Base-by-base conservation (phyloP, 2,797 vertebrate genomes). In the Presbytis comata region DNA sequence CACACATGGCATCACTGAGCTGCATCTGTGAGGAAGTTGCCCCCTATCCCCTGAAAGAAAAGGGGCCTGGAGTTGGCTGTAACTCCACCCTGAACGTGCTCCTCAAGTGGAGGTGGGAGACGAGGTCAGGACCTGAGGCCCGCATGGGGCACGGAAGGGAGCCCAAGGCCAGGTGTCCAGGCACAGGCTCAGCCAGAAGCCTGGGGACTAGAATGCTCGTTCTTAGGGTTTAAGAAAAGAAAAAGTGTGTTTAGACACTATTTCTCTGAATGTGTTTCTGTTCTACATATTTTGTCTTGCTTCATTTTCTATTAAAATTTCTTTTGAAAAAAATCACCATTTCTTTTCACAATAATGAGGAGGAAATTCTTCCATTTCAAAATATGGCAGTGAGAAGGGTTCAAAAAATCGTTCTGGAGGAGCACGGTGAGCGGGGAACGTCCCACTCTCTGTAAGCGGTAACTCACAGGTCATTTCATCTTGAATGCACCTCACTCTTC, bases 291-390 rank as follows among this genome's bases (percentile, higher is more conserved):
- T 93, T 87, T 48, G 22, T 50, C 78, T 55, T 70, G 17, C 17
- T 87, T 72, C 39, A 53, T 70, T 81, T 61, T 61, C 41, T 86
- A 44, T 55, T 61, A 89, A 92, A 81, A 80, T 89, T 22, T 91
- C 9, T 39, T 89, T 76, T 67, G 17, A 17, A 57, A 83, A 90
- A 81, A 67, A 64, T 39, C n/a, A 46, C 39, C 75, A 74, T 89
- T 79, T 74, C 30, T 84, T 57, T 70, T 33, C 17, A 2, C 6
- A 83, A 78, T 33, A 70, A 50, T 30, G 28, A 53, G 28, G 36
- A 89, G 86, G 76, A 48, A 55, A 70, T 86, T 72, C 67, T 82
- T 12, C 14, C 14, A 1, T 30, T 33, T 55, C 28, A 67, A 72
- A 53, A 84, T 33, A 50, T 0, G 2, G 13, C 12, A 1, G 21